Percentiles rank a stretch among this genome's conserved stretches.
Conservation (phyloP, 2,797 vertebrate species). For the Dipus sagitta region DNA sequence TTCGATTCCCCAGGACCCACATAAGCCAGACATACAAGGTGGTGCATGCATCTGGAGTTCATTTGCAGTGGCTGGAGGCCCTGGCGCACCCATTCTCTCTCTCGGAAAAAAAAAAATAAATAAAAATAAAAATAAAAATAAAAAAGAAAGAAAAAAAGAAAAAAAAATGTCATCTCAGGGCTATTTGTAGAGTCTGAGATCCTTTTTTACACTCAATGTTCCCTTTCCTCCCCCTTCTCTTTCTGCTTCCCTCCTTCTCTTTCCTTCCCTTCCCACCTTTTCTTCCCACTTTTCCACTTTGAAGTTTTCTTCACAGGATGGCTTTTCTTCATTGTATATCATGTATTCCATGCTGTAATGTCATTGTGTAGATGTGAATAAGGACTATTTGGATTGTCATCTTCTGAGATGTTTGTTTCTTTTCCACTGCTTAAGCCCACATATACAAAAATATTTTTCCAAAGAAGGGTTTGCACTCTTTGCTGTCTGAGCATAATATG, state of each 20-base stretch:
- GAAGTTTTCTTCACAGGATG: background rate
- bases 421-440: background rate
- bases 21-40: no score
- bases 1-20: no score
- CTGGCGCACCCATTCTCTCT: no score
- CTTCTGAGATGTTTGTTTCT: background rate
- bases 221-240: accelerated
- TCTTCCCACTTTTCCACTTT: background rate
- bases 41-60: no score
- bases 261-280: no score
- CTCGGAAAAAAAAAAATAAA: no score
- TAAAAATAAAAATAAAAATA: no score
- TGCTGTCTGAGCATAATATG: background rate
- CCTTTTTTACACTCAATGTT: background rate
- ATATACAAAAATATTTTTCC: background rate
- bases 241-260: no score
- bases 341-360: accelerated
- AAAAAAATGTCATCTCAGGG: background rate
- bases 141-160: no score
- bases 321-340: background rate
- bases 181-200: background rate
- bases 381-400: background rate
- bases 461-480: background rate
- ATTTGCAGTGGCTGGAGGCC: no score
- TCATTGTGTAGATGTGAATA: background rate